phyloP scores from a whole-genome alignment of 2,797 vertebrate species.

The Poecilia wingei region DNA sequence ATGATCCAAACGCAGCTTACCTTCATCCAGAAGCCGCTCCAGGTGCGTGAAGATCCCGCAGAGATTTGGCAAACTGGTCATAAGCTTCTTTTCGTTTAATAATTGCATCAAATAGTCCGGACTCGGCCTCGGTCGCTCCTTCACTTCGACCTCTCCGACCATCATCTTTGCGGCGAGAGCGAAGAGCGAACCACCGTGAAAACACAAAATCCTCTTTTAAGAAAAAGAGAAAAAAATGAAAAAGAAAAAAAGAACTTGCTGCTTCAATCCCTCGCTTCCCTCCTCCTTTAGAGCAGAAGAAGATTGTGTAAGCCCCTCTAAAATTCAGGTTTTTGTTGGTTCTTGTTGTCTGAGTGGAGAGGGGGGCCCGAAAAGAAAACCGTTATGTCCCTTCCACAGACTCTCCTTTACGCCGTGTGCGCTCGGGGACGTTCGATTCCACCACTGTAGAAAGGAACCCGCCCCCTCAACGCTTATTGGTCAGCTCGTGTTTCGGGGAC shows the following conservation, averaged over 20 bases:
- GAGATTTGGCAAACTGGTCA: conserved; percentile 88
- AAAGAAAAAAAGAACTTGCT: conserved; percentile 76
- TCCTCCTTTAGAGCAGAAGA: conserved; percentile 70
- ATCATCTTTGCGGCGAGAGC: conserved; percentile 84
- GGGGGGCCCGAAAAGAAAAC: conserved; percentile 68
- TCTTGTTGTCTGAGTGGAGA: conserved; percentile 66
- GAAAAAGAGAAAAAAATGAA: conserved; percentile 58
- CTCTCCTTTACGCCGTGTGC: conserved; percentile 77
- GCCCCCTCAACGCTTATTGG: conserved; percentile 71
- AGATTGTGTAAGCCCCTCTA: conserved; percentile 62
- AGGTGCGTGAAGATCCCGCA: conserved; percentile 91
- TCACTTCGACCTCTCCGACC: conserved; percentile 90
- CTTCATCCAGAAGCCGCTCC: conserved; percentile 96
- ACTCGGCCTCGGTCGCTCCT: conserved; percentile 90
- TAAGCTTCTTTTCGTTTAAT: conserved; percentile 88
- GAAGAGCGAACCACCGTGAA: conserved; percentile 70
- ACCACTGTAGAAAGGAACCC: conserved; percentile 71
- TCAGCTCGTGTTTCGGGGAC: conserved; percentile 28
- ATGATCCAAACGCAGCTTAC: conserved; percentile 74
- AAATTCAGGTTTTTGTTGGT: conserved; percentile 61
- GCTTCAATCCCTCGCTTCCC: conserved; percentile 78
- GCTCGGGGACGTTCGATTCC: conserved; percentile 78
- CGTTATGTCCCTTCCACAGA: conserved; percentile 77
- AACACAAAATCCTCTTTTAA: conserved; percentile 77
- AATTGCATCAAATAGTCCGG: conserved; percentile 90